Base-by-base conservation (phyloP, 2,797 vertebrate species). In the Micrastur ruficollis region DNA sequence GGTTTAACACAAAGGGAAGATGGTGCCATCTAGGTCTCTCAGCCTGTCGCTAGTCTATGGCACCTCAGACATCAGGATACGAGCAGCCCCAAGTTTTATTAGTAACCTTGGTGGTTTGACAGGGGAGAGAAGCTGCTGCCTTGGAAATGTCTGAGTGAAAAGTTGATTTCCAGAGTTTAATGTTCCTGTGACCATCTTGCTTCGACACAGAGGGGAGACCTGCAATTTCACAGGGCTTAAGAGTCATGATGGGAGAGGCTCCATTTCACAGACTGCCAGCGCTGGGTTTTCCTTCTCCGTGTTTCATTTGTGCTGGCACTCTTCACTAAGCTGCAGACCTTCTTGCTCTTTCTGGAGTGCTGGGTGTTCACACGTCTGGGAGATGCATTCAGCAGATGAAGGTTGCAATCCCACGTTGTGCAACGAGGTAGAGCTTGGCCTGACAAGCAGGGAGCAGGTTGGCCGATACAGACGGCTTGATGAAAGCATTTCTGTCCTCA, bases 401-500 rank as follows among this genome's bases (percentile, higher is more conserved):
- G 23, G 40, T n/a, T 91, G 72, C 79, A 91, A 78, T 90, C 61
- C 63, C 12, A 6, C 0, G 0, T 89, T 97, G 93, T 91, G 89
- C 89, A 96, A 96, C 0, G 0, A 63, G 63, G 68, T 40, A 63
- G 42, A 93, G 65, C 92, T 50, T 65, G 66, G 76, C 65, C 73
- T 7, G 11, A 22, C 59, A 36, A 15, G 86, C 88, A 75, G 70
- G 73, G 80, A 94, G 56, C 44, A 53, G 72, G 40, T 78, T 91
- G 14, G 2, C 88, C 8, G 9, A 56, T 73, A 3, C 59, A 47
- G n/a, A 23, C 0, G 0, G 70, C 68, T 87, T 3, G 3, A 81
- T 86, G 71, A 92, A 75, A 91, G 92, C 61, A 5, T 36, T 95
- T 88, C 84, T 96, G 79, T 81, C 75, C 81, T 91, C 90, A 52